Evolutionary conservation across 2,113 vertebrate genomes (phyloP).

Genomic region (Hiodon tergisus): DNA sequence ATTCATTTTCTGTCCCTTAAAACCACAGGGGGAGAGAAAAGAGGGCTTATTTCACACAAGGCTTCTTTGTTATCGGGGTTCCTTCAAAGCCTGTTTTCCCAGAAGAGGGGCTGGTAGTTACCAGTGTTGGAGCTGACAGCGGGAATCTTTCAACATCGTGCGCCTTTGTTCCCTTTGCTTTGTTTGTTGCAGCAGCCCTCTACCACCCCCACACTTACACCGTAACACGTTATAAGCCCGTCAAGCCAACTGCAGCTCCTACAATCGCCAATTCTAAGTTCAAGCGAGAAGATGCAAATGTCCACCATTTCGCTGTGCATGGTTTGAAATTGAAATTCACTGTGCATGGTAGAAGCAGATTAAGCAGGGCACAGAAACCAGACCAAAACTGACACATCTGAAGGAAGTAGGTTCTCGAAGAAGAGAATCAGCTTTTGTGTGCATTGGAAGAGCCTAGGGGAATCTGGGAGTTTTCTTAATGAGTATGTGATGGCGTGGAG

Average conservation of each 20-base stretch:
- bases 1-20: neutral
- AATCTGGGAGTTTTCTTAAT: neutral
- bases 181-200: neutral
- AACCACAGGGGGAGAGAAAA: neutral
- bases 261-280: neutral
- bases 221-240: neutral
- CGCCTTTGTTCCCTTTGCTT: conserved; percentile 14
- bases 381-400: too few species aligned
- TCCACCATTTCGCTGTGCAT: too few species aligned
- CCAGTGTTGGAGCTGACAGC: conserved; percentile 15
- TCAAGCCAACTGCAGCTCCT: neutral
- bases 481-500: neutral
- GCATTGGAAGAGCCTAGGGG: too few species aligned
- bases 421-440: too few species aligned
- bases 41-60: conserved; percentile 4
- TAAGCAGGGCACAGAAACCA: too few species aligned
- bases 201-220: neutral
- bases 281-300: too few species aligned
- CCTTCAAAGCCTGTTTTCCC: conserved; percentile 7
- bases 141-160: conserved; percentile 9
- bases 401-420: too few species aligned
- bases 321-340: too few species aligned
- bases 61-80: neutral
- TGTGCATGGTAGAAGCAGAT: too few species aligned
- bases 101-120: conserved; percentile 6